A percentile compares a stretch with the other conserved stretches of the same genome.
These are phyloP conservation scores for Desmodus rotundus DNA, from an alignment of 2,113 vertebrate genomes.

Conservation along the genomic window DNA sequence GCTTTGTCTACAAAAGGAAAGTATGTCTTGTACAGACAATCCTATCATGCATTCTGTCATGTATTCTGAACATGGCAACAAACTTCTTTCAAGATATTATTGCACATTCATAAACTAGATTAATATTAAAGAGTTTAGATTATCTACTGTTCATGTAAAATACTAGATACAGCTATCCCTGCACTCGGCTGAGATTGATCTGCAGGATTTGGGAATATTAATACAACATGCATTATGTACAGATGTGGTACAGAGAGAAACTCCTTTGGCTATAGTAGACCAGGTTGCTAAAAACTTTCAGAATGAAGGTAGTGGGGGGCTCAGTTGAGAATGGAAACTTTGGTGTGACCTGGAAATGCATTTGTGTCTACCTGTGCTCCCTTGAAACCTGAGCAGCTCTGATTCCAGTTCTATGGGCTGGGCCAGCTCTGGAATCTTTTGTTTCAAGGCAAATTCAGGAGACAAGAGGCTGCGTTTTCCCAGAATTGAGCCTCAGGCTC, in stretches of 20 bases:
- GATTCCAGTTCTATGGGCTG: background rate
- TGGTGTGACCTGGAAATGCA: background rate
- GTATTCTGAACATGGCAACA: background rate
- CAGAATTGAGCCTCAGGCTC: background rate
- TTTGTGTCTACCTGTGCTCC: background rate
- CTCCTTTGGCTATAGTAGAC: background rate
- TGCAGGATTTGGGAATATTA: background rate
- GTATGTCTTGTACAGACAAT: background rate
- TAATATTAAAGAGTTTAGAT: background rate
- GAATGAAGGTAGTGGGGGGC: background rate
- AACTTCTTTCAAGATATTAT: background rate
- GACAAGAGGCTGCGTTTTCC: background rate
- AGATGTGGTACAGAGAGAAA: background rate
- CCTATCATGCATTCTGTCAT: background rate
- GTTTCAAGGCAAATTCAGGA: background rate
- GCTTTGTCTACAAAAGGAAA: background rate
- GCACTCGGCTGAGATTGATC: background rate
- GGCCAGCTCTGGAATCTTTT: background rate
- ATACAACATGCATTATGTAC: background rate
- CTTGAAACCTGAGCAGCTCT: background rate
- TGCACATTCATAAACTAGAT: background rate
- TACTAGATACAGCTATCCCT: background rate
- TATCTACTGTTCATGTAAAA: background rate
- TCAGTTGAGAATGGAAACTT: background rate
- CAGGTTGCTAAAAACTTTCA: background rate